Evolutionary conservation across 2,888 invertebrate species (phyloP).

Genomic region (Dasysyrphus albostriatus): DNA sequence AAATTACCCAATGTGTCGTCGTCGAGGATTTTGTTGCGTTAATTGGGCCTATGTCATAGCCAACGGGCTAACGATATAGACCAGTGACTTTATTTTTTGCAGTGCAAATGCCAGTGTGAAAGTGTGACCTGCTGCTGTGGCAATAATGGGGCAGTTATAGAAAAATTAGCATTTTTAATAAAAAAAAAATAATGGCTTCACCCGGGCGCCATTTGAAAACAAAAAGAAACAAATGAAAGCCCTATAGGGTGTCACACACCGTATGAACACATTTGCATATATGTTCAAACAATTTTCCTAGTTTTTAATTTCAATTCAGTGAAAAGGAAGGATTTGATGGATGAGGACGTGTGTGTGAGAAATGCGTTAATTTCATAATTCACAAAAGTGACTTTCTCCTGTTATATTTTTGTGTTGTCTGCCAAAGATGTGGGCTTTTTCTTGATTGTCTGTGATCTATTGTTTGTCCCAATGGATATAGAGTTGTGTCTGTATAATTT

Average conservation of each 20-base stretch:
- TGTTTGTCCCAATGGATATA: slow-evolving; percentile 31
- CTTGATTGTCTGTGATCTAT: slow-evolving; percentile 36
- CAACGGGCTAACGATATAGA: slow-evolving; percentile 35
- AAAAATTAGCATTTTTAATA: slow-evolving; percentile 61
- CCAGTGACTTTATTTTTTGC: slow-evolving; percentile 23
- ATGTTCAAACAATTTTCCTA: slow-evolving; percentile 38
- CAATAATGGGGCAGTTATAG: slow-evolving; percentile 44
- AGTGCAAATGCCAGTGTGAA: slow-evolving; percentile 70
- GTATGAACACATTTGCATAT: slow-evolving; percentile 63
- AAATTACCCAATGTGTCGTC: slow-evolving; percentile 59
- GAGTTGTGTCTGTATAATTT: neutral
- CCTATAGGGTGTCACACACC: neutral
- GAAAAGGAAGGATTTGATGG: slow-evolving; percentile 64
- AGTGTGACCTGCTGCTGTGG: slow-evolving; percentile 64
- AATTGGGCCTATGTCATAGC: slow-evolving; percentile 69
- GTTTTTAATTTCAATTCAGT: slow-evolving; percentile 71
- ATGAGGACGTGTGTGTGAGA: slow-evolving; percentile 32
- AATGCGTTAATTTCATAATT: slow-evolving; percentile 70
- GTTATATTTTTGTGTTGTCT: neutral
- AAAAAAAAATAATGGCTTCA: slow-evolving; percentile 47
- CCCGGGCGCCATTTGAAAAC: slow-evolving; percentile 34
- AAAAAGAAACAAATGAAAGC: slow-evolving; percentile 20
- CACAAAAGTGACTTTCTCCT: slow-evolving; percentile 8
- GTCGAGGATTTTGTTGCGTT: slow-evolving; percentile 66
- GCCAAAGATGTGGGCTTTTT: slow-evolving; percentile 1